phyloP scores from a whole-genome alignment of 2,888 invertebrate species.

The Phlogophora meticulosa region DNA sequence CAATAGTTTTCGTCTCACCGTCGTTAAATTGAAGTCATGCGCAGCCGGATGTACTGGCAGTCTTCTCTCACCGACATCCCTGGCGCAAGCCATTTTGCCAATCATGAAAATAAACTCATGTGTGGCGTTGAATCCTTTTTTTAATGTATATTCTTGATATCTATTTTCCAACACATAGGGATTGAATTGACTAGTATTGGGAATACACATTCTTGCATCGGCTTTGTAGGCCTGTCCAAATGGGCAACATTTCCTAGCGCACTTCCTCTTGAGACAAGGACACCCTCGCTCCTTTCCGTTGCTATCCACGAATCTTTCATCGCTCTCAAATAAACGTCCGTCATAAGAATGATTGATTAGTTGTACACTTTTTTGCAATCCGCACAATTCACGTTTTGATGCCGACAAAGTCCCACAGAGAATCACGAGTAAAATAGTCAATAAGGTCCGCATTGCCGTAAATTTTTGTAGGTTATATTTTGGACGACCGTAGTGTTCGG shows the following conservation, averaged over 20 bases:
- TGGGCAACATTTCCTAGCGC: slow-evolving; percentile 81
- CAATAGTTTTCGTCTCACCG: slow-evolving; percentile 70
- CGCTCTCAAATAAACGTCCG: slow-evolving; percentile 68
- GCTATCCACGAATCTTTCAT: slow-evolving; percentile 73
- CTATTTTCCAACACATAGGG: slow-evolving; percentile 73
- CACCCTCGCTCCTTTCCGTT: slow-evolving; percentile 72
- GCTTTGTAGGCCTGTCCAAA: slow-evolving; percentile 69
- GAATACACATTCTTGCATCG: slow-evolving; percentile 11
- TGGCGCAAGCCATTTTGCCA: slow-evolving; percentile 73
- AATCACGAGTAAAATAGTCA: slow-evolving; percentile 33
- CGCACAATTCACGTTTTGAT: slow-evolving; percentile 42
- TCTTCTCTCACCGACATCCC: slow-evolving; percentile 48
- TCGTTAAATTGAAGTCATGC: slow-evolving; percentile 40
- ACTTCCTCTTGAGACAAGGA: slow-evolving; percentile 73
- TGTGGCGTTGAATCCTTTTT: slow-evolving; percentile 64
- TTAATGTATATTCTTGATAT: slow-evolving; percentile 15
- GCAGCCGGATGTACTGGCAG: slow-evolving; percentile 63
- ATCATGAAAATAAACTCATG: slow-evolving; percentile 73
- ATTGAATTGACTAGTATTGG: slow-evolving; percentile 31
- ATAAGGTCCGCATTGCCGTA: slow-evolving; percentile 36
- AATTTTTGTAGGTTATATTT: slow-evolving; percentile 2
- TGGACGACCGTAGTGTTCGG: slow-evolving; percentile 32
- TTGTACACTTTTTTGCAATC: slow-evolving; percentile 41
- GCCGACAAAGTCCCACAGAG: slow-evolving; percentile 26
- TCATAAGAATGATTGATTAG: slow-evolving; percentile 51